Conservation (phyloP, 2,797 vertebrate species). For the Eidolon dupreanum region DNA sequence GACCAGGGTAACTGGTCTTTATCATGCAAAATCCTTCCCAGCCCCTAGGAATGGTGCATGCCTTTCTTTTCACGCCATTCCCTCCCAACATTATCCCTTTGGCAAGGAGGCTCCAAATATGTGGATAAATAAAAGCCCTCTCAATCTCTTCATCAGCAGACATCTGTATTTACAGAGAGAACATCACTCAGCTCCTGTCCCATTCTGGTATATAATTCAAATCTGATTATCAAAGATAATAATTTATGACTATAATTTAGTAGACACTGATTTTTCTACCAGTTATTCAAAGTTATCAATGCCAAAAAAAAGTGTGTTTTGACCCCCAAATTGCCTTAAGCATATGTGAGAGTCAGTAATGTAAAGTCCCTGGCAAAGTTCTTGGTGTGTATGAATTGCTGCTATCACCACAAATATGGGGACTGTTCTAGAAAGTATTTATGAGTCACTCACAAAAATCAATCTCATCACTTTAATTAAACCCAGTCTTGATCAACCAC, state of each 20-base stretch:
- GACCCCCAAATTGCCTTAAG: not conserved
- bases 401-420: not conserved
- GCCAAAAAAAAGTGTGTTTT: not conserved
- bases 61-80: not conserved
- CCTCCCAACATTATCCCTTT: not conserved
- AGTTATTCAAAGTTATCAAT: not conserved
- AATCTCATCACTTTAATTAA: slow-evolving; percentile 43
- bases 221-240: not conserved
- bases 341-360: not conserved
- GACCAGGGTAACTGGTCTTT: not conserved
- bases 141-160: not conserved
- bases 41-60: not conserved
- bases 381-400: not conserved
- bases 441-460: slow-evolving; percentile 47
- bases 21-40: not conserved
- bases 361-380: not conserved
- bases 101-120: not conserved
- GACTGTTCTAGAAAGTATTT: slow-evolving; percentile 45
- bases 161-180: not conserved
- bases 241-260: not conserved
- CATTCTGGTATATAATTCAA: not conserved
- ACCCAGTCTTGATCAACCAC: slow-evolving; percentile 41
- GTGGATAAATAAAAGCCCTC: not conserved
- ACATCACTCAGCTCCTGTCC: not conserved
- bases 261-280: not conserved